These are phyloP conservation scores for Meda fulgida DNA, from an alignment of 2,797 vertebrate genomes.

Conservation along the genomic window DNA sequence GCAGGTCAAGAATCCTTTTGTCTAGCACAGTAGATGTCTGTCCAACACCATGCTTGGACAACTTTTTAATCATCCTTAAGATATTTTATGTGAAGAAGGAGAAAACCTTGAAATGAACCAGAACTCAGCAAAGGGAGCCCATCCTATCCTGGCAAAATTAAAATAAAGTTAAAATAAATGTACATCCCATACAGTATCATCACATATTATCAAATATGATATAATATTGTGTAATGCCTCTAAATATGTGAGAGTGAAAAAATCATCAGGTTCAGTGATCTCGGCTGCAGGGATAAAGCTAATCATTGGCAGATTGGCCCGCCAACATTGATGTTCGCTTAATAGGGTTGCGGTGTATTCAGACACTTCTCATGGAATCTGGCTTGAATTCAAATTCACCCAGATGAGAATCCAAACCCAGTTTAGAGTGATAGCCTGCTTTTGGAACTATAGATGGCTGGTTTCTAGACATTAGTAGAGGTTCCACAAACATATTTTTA, in stretches of 20 bases:
- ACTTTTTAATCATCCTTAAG: background rate
- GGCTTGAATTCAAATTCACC: background rate
- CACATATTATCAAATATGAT: background rate
- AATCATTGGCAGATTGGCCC: constrained; percentile 25
- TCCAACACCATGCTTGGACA: background rate
- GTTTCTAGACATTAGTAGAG: background rate
- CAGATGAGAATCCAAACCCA: constrained; percentile 6
- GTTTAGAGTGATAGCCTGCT: background rate
- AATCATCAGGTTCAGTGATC: background rate
- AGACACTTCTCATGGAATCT: constrained; percentile 8
- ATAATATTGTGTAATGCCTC: background rate
- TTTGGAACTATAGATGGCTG: background rate
- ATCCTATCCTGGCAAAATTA: background rate
- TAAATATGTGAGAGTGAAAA: background rate
- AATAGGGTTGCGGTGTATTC: constrained; percentile 14
- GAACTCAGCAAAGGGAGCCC: background rate
- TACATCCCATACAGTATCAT: background rate
- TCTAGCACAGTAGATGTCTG: background rate
- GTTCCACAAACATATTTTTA: background rate
- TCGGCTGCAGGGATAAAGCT: constrained; percentile 9
- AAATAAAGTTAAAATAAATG: background rate
- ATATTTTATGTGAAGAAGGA: background rate
- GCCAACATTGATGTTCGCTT: constrained; percentile 2
- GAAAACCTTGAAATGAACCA: background rate
- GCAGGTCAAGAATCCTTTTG: background rate